Conservation (phyloP, 1,140 invertebrate genomes). For the Papilio xuthus region DNA sequence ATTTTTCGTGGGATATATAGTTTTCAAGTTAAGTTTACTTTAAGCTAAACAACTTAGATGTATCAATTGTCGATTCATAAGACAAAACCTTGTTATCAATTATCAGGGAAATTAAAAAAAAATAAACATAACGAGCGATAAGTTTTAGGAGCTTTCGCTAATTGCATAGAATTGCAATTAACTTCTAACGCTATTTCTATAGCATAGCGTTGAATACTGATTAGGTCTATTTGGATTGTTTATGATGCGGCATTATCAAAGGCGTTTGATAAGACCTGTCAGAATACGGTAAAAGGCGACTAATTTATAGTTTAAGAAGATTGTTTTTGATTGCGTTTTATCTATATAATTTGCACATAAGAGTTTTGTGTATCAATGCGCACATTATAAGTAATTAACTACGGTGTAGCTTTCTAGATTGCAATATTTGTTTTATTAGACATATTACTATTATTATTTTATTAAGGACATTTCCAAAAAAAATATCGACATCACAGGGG, state of each 20-base stretch:
- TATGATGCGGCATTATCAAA: slow-evolving; percentile 62
- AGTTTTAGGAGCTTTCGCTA: slow-evolving; percentile 34
- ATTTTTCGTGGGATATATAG: no score
- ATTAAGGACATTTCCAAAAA: no score
- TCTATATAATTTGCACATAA: background rate
- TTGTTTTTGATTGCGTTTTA: slow-evolving; percentile 9
- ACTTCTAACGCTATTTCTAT: slow-evolving; percentile 42
- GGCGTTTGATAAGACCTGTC: slow-evolving; percentile 51
- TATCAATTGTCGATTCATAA: no score
- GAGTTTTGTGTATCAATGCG: background rate
- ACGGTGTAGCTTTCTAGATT: background rate
- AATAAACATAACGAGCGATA: background rate
- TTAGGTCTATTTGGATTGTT: slow-evolving; percentile 52
- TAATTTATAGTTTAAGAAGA: slow-evolving; percentile 3
- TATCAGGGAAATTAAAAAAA: no score
- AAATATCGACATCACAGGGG: no score
- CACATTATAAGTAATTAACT: background rate
- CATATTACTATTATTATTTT: no score
- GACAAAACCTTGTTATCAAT: no score
- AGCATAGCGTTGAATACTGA: slow-evolving; percentile 42
- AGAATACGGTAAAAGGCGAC: slow-evolving; percentile 32
- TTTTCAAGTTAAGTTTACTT: no score
- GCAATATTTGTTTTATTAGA: background rate
- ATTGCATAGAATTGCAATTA: slow-evolving; percentile 43
- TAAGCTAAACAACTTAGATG: no score